Percentiles rank a stretch among this genome's conserved stretches.
These are phyloP conservation scores for Thecophora atra DNA, from an alignment of 2,888 invertebrate genomes.

Conservation along the genomic window DNA sequence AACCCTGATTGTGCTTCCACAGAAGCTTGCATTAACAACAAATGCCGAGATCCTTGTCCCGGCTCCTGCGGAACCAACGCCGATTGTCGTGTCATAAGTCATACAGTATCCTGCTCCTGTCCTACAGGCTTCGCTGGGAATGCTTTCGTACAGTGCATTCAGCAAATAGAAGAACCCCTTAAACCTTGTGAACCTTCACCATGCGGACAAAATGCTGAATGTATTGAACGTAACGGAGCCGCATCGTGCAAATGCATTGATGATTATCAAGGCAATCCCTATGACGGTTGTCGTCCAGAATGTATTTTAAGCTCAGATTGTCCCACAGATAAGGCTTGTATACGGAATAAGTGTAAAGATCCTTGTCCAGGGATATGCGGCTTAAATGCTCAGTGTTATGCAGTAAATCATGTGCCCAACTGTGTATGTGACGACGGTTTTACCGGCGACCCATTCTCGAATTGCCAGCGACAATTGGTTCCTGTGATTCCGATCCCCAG, in stretches of 20 bases:
- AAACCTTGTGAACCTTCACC: constrained; percentile 88
- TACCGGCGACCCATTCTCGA: constrained; percentile 78
- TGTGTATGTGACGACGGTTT: constrained; percentile 80
- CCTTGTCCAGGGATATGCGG: constrained; percentile 90
- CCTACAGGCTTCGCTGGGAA: constrained; percentile 80
- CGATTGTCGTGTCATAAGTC: constrained; percentile 81
- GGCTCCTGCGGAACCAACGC: constrained; percentile 83
- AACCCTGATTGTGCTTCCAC: constrained; percentile 82
- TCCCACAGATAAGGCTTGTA: constrained; percentile 82
- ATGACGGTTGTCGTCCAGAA: constrained; percentile 86
- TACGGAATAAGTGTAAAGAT: constrained; percentile 83
- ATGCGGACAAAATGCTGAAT: constrained; percentile 85
- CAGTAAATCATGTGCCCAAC: constrained; percentile 86
- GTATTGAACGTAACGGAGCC: constrained; percentile 79
- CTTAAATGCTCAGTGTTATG: constrained; percentile 81
- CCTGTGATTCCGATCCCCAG: constrained; percentile 52
- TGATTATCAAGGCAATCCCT: constrained; percentile 86
- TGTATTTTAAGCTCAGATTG: constrained; percentile 89
- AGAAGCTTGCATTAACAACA: constrained; percentile 82
- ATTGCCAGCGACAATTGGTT: constrained; percentile 64
- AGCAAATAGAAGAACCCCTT: constrained; percentile 68
- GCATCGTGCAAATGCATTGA: constrained; percentile 83
- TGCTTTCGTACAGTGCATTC: constrained; percentile 81
- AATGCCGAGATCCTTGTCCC: constrained; percentile 84
- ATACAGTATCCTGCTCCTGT: constrained; percentile 84